Percentiles rank a stretch among this genome's conserved stretches.
These are phyloP conservation scores for Haliclona indistincta DNA, from an alignment of 37 sponge, comb jelly and placozoan species.

Conservation along the genomic window DNA sequence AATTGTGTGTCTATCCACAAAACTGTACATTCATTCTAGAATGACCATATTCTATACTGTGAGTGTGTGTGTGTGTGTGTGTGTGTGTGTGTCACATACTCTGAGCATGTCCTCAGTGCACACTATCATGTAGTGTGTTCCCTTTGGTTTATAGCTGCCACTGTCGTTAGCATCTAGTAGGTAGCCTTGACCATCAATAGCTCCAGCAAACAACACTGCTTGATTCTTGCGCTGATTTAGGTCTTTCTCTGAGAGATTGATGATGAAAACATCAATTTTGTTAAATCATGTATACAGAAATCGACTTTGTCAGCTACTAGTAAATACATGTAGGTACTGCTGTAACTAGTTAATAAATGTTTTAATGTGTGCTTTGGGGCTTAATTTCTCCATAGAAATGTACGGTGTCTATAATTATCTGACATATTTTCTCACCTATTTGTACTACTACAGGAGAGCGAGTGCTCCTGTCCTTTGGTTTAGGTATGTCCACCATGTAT, in stretches of 20 bases:
- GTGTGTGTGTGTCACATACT: too few species aligned
- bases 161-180: constrained; percentile 62
- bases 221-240: constrained; percentile 60
- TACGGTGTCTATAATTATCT: too few species aligned
- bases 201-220: constrained; percentile 59
- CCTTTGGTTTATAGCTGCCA: constrained; percentile 48
- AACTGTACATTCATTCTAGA: too few species aligned
- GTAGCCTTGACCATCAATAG: constrained; percentile 60
- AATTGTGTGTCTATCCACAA: too few species aligned
- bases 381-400: too few species aligned
- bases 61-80: too few species aligned
- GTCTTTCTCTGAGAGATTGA: constrained; percentile 49
- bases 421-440: constrained; percentile 42
- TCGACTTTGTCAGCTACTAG: too few species aligned
- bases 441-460: constrained; percentile 59
- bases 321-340: too few species aligned
- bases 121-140: constrained; percentile 58
- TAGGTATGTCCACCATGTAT: constrained; percentile 70
- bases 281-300: too few species aligned
- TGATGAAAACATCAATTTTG: constrained; percentile 3
- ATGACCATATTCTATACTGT: too few species aligned
- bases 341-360: too few species aligned
- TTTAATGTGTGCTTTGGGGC: too few species aligned
- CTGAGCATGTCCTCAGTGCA: constrained; percentile 71
- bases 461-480: constrained; percentile 36